Base-by-base conservation (phyloP, 2,113 vertebrate genomes). In the Hippocampus abdominalis region DNA sequence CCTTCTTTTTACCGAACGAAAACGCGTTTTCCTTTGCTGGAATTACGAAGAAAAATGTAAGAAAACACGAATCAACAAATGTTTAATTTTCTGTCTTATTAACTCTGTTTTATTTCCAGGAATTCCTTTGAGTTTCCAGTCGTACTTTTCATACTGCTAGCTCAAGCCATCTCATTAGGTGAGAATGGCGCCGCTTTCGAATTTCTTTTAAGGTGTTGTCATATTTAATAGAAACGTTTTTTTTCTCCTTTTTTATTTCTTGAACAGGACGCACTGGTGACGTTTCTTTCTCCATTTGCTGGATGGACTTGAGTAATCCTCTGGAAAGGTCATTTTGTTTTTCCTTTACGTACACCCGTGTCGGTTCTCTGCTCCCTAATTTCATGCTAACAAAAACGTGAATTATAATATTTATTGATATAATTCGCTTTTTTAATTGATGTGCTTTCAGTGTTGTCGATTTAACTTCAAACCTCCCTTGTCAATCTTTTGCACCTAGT, bases 201-300 rank as follows among this genome's bases (percentile, higher is more conserved):
- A 29, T 1, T 16, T 3, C 10, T 12, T 6, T 7, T 7, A 6
- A 16, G 3, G 11, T 13, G 11, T 48, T 6, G 46, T 18, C 3
- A 44, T 8, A 4, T 16, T 48, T 4, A 4, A 7, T 16, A 48
- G 46, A 18, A 48, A 48, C 16, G 4, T 6, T 48, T 48, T 48
- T 16, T 1, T 48, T 46, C 15, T 15, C 11, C 11, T 48, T 48
- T 0, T 7, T 12, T 3, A 11, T 0, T 36, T 29, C 11, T 44
- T 15, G 27, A 61, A 0, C 70, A 91, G 90, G 85, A 40, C 53
- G 54, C 1, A 76, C 74, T 29, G 66, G 71, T 1, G 75, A 73
- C 16, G 62, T 79, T 59, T 75, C 77, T 1, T 89, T 87, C 68
- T 92, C 89, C 1, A 1, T 92, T 9, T 92, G 90, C 48, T 92